Evolutionary conservation across 2,888 invertebrate species (phyloP), one percentile per base, ranked within the genome.

Genomic region (Philonicus albiceps): DNA sequence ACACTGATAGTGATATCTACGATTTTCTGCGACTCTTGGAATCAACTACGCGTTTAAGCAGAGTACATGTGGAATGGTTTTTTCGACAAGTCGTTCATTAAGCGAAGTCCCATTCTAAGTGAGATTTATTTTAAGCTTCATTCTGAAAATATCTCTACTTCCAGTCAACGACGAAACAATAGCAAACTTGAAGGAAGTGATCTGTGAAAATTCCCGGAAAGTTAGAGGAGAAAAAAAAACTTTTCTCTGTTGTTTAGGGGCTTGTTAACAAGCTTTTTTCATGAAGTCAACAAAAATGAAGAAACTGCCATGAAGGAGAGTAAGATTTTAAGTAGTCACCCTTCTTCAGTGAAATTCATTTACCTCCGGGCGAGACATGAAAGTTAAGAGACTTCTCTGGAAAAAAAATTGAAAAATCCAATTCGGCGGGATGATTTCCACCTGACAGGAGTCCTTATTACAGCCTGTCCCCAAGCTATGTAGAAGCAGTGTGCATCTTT

Each of bases 271-370:
- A 49, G 78, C 49, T 78, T 78, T 64, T n/a, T 49, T 49, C 49
- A 78, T 78, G 49, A 78, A 78, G 78, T 43, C 43, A 49, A 27
- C 16, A 43, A 78, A 78, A 78, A 78, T 49, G 22, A 49, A n/a
- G 30, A 78, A 49, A 27, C 37, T 78, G 27, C 78, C 43, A 30
- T 2, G 22, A 16, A 78, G 49, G 49, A 78, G 40, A 78, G 49
- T 27, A 30, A 49, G 49, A 78, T 78, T 78, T 78, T 78, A 78
- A 78, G 78, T 78, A 78, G 78, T 78, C 78, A 78, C 78, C 78
- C 78, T 49, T 49, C 78, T 49, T 78, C 78, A 78, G n/a, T 43
- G 78, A 78, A 27, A 78, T 53, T 78, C 78, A 78, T 78, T 78
- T 78, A 49, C 78, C 78, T 49, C 49, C 22, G 78, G 53, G 78